phyloP scores from a whole-genome alignment of 2,113 vertebrate species.

The Pituophis catenifer region DNA sequence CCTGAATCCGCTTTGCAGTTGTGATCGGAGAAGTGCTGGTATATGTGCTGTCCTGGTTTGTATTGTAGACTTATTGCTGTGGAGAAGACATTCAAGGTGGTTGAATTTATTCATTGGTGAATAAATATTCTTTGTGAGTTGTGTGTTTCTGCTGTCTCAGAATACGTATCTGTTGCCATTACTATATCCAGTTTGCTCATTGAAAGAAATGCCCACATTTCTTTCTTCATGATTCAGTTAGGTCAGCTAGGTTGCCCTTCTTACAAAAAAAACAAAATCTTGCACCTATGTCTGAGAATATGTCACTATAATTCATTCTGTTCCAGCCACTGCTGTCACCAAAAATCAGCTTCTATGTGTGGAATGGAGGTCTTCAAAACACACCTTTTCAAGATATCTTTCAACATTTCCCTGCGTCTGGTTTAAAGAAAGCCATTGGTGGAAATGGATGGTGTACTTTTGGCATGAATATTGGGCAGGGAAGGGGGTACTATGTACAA shows the following conservation, averaged over 20 bases:
- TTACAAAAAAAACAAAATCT: slow-evolving; percentile 23
- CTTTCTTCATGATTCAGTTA: slow-evolving; percentile 16
- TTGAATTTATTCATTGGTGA: slow-evolving; percentile 60
- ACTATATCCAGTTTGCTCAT: slow-evolving; percentile 31
- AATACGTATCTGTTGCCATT: slow-evolving; percentile 14
- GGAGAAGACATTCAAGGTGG: slow-evolving; percentile 13
- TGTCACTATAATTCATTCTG: background rate
- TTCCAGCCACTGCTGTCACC: background rate
- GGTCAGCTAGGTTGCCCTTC: background rate
- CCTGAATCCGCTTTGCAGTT: slow-evolving; percentile 4
- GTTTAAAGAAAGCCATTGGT: background rate
- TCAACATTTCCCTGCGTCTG: background rate
- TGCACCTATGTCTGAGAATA: background rate
- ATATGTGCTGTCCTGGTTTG: slow-evolving; percentile 14
- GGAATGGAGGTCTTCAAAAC: background rate
- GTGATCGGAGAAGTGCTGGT: background rate
- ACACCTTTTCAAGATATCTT: background rate
- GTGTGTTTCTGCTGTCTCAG: slow-evolving; percentile 29
- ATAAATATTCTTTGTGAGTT: slow-evolving; percentile 46
- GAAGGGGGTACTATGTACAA: background rate
- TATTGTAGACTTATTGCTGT: slow-evolving; percentile 29
- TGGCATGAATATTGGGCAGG: background rate
- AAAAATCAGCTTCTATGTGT: background rate
- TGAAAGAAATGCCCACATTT: slow-evolving; percentile 34
- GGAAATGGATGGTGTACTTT: background rate